Evolutionary conservation across 2,888 invertebrate species (phyloP).

Genomic region (Onchidella celtica): DNA sequence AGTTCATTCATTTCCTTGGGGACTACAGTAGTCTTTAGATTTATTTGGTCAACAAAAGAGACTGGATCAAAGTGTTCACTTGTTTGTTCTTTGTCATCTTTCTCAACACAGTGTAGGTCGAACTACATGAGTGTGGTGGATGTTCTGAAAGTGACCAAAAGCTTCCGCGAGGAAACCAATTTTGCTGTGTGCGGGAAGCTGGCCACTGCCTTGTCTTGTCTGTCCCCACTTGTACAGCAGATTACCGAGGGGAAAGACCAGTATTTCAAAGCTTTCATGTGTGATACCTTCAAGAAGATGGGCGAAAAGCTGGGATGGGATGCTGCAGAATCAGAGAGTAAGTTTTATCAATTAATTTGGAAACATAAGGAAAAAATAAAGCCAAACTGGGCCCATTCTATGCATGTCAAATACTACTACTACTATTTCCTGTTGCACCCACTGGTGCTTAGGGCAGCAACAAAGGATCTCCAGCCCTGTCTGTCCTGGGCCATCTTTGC

Average conservation of each 20-base stretch:
- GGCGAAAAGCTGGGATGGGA: conserved; percentile 26
- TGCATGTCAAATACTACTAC: too few species aligned
- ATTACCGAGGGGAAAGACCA: background rate
- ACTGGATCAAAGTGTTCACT: too few species aligned
- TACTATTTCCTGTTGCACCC: too few species aligned
- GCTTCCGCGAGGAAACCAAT: conserved; percentile 17
- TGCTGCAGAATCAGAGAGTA: conserved; percentile 6
- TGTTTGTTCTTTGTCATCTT: too few species aligned
- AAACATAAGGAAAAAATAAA: background rate
- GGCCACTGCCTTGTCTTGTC: background rate
- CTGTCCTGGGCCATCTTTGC: too few species aligned
- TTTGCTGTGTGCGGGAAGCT: conserved; percentile 29
- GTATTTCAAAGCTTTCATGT: background rate
- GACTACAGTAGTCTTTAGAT: too few species aligned
- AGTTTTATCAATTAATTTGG: background rate
- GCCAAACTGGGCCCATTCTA: too few species aligned
- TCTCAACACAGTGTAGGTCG: conserved; percentile 14
- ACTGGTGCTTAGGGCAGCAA: too few species aligned
- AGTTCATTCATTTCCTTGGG: too few species aligned
- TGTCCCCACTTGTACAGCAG: conserved; percentile 10
- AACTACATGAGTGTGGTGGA: conserved; percentile 27
- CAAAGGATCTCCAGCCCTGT: too few species aligned
- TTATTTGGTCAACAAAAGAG: too few species aligned
- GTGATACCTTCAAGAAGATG: background rate
- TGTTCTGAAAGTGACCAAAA: conserved; percentile 3